Evolutionary conservation across 2,113 vertebrate genomes (phyloP).

Genomic region (Aegotheles bennettii): DNA sequence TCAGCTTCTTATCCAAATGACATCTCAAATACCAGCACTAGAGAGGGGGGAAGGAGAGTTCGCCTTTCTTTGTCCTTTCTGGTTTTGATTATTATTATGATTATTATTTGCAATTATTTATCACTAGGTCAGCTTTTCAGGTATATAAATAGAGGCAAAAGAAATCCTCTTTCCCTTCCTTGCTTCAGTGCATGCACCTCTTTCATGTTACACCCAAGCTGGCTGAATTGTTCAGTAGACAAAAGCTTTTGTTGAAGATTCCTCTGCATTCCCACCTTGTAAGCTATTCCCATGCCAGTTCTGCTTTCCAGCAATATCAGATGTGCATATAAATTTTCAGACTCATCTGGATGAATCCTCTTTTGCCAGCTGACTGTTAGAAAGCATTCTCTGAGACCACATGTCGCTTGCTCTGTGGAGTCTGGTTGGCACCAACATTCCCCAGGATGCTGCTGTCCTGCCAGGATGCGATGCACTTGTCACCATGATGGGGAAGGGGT

Average conservation of each 20-base stretch:
- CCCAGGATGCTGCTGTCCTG: not conserved
- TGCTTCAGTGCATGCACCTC: not conserved
- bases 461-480: not conserved
- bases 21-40: slow-evolving; percentile 21
- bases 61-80: not conserved
- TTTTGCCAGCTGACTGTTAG: slow-evolving; percentile 25
- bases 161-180: not conserved
- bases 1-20: not conserved
- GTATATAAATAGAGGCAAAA: not conserved
- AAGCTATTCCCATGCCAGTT: slow-evolving; percentile 41
- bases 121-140: not conserved
- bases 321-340: slow-evolving; percentile 49
- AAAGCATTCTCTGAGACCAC: slow-evolving; percentile 11
- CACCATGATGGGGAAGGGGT: not conserved
- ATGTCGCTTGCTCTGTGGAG: not conserved
- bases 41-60: not conserved
- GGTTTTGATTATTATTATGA: not conserved
- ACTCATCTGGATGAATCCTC: slow-evolving; percentile 23
- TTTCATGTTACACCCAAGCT: not conserved
- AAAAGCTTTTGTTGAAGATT: slow-evolving; percentile 45
- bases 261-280: not conserved
- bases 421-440: not conserved
- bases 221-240: not conserved
- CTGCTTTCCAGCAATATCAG: slow-evolving; percentile 59
- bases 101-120: slow-evolving; percentile 30